These are phyloP conservation scores for Pangasius mekongensis DNA, from an alignment of 2,797 vertebrate genomes.

Conservation along the genomic window DNA sequence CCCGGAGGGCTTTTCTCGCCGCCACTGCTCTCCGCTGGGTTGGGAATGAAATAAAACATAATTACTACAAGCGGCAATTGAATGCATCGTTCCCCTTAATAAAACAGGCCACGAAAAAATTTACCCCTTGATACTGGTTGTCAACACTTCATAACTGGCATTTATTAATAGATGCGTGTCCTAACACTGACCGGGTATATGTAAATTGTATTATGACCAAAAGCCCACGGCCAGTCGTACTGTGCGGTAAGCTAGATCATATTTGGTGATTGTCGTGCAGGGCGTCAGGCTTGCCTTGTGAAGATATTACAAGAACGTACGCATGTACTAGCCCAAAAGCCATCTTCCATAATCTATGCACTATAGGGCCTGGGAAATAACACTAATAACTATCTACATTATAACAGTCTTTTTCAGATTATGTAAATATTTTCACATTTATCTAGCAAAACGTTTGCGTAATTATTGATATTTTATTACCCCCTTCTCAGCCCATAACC, in stretches of 20 bases:
- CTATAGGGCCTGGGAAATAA: not conserved
- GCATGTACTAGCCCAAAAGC: not conserved
- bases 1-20: slow-evolving; percentile 94
- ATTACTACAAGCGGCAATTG: slow-evolving; percentile 89
- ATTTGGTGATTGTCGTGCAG: slow-evolving; percentile 32
- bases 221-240: slow-evolving; percentile 67
- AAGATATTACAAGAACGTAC: not conserved
- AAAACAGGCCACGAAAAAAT: slow-evolving; percentile 78
- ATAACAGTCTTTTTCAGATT: slow-evolving; percentile 8
- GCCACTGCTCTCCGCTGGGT: slow-evolving; percentile 83
- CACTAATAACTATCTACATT: not conserved
- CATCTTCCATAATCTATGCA: not conserved
- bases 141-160: slow-evolving; percentile 94
- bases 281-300: not conserved
- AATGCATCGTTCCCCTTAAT: slow-evolving; percentile 89
- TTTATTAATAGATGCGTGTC: slow-evolving; percentile 94
- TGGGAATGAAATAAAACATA: slow-evolving; percentile 87
- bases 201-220: slow-evolving; percentile 90
- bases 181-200: slow-evolving; percentile 83
- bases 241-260: slow-evolving; percentile 44
- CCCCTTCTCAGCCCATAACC: not conserved
- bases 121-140: slow-evolving; percentile 84
- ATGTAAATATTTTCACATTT: slow-evolving; percentile 2
- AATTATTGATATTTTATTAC: not conserved
- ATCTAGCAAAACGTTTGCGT: not conserved